phyloP scores from a whole-genome alignment of 2,797 vertebrate genomes.

The Acanthiza pusilla region DNA sequence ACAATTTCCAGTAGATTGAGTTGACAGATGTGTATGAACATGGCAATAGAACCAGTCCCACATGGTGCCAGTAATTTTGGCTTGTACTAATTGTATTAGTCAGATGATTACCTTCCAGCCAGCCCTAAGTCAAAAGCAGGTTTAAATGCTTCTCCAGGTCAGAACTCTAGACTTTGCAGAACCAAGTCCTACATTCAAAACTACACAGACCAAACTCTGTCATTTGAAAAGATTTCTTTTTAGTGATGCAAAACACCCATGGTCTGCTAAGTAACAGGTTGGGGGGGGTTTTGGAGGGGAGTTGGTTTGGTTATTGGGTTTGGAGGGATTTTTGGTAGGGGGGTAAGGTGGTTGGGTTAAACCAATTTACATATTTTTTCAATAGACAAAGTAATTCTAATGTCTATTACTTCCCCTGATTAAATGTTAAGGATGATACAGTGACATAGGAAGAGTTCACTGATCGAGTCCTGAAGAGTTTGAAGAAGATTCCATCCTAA shows the following conservation, averaged over 20 bases:
- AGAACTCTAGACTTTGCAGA: not conserved
- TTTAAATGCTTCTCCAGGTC: not conserved
- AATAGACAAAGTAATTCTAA: not conserved
- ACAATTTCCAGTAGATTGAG: not conserved
- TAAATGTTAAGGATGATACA: not conserved
- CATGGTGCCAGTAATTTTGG: not conserved
- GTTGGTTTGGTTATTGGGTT: not conserved
- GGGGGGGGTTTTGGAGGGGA: not conserved
- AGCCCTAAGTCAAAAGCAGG: not conserved
- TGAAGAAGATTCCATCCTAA: not conserved
- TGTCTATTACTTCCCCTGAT: not conserved
- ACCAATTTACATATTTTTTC: not conserved
- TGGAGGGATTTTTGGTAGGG: not conserved
- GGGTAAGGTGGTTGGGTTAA: fast-evolving
- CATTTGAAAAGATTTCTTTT: not conserved
- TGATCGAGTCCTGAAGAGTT: not conserved
- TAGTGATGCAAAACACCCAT: not conserved
- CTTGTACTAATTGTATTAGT: not conserved
- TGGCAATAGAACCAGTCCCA: not conserved
- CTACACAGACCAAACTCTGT: not conserved
- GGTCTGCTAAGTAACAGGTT: not conserved
- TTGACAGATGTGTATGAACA: not conserved
- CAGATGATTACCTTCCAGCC: not conserved
- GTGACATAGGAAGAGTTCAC: not conserved
- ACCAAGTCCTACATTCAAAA: not conserved